Base-by-base conservation (phyloP, 2,888 invertebrate genomes). In the Dasysyrphus albostriatus region DNA sequence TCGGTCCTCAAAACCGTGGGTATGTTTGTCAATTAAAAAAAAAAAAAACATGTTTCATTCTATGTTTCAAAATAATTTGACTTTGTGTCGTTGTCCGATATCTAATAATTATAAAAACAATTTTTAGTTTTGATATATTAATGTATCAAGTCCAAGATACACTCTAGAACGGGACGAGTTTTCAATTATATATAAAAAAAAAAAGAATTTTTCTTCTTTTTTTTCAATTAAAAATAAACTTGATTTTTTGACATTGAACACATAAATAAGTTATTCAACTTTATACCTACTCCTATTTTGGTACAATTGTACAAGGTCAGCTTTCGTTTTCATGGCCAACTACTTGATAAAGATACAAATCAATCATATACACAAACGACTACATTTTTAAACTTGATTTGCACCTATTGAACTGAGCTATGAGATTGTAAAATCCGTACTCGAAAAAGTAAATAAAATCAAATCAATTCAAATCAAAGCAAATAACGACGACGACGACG, bases 311-410 rank as follows among this genome's bases (percentile, higher is more conserved):
- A 67, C 84, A 85, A 85, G 84, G 84, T 85, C 84, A 81, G 58
- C 84, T 85, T 85, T 85, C 84, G 56, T 85, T 81, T 81, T 85
- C 84, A 81, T 81, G 76, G 84, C 69, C 81, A 85, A 77, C 81
- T 61, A 77, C 59, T 72, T 81, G 76, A 59, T 19, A 77, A 37
- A 47, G 39, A 63, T 39, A 49, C 16, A 51, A 29, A 49, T 54
- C 63, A 51, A 54, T 69, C 61, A 54, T n/a, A 78, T 47, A 3
- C 3, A 24, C 3, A 69, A 78, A 44, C 44, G 69, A 24, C 29
- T 42, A 19, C 42, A 69, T 51, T 4, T 24, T 24, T 24, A 72
- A 37, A 73, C 39, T 32, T 39, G 51, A 44, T 56, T 47, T 37
- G 5, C 47, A 56, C 56, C 56, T 65, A 16, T 32, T 54, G 65